These are phyloP conservation scores for Cybosia mesomella DNA, from an alignment of 2,888 invertebrate genomes.

Conservation along the genomic window DNA sequence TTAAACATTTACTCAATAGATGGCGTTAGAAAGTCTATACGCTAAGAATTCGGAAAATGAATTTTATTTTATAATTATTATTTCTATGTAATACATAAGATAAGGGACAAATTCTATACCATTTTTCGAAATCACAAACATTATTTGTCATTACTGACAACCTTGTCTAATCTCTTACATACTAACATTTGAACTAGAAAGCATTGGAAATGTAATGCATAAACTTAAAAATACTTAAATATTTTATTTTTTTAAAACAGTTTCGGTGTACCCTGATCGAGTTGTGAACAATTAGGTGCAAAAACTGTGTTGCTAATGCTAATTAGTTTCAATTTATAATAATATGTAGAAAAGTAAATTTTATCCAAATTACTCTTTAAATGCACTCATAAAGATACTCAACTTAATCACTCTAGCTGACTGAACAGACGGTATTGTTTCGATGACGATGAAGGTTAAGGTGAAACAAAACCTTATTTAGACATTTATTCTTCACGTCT, in stretches of 20 bases:
- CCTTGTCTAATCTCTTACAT: conserved; percentile 53
- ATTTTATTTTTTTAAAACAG: conserved; percentile 45
- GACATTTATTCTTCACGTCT: not conserved
- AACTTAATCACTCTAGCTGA: conserved; percentile 16
- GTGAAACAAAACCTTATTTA: not conserved
- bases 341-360: conserved; percentile 12
- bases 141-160: conserved; percentile 48
- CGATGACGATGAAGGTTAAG: not conserved
- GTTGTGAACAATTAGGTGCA: conserved; percentile 22
- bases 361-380: conserved; percentile 33
- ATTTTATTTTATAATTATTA: conserved; percentile 23
- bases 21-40: conserved; percentile 39
- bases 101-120: conserved; percentile 40
- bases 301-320: conserved; percentile 18
- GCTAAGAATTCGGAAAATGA: conserved; percentile 25
- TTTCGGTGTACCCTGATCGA: conserved; percentile 30
- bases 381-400: conserved; percentile 39
- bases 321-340: not conserved
- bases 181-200: conserved; percentile 72
- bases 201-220: conserved; percentile 76
- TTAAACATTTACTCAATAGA: conserved; percentile 42
- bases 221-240: conserved; percentile 51
- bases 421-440: conserved; percentile 10
- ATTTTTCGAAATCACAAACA: conserved; percentile 60
- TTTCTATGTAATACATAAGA: conserved; percentile 30